Evolutionary conservation across 2,797 vertebrate species (phyloP).

Genomic region (Bovichtus diacanthus): DNA sequence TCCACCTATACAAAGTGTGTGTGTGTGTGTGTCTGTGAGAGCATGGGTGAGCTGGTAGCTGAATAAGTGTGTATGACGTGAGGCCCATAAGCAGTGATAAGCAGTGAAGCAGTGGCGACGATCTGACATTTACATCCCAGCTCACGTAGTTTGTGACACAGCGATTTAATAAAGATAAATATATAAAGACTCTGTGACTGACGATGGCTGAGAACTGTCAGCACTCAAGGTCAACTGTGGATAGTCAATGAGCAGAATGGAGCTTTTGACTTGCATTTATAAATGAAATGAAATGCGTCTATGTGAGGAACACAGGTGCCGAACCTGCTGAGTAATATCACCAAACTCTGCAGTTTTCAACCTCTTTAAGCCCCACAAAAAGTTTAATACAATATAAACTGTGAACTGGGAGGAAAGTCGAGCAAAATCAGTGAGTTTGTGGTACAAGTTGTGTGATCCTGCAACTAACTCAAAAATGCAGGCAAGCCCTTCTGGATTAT

Average conservation of each 20-base stretch:
- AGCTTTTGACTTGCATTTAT: neutral
- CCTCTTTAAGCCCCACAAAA: no score
- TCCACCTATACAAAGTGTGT: neutral
- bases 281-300: neutral
- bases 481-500: slow-evolving; percentile 60
- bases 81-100: neutral
- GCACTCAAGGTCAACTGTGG: neutral
- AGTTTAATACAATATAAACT: no score
- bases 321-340: no score
- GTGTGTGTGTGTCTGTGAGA: neutral
- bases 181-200: no score
- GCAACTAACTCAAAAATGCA: slow-evolving; percentile 25
- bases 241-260: neutral
- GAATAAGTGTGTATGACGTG: neutral
- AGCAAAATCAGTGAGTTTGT: slow-evolving; percentile 20
- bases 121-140: neutral
- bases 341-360: no score
- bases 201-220: neutral
- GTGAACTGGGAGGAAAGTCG: neutral
- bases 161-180: neutral
- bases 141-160: neutral
- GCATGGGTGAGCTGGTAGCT: neutral
- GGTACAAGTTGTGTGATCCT: slow-evolving; percentile 17
- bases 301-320: no score
- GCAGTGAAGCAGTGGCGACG: neutral